Evolutionary conservation across 2,113 vertebrate genomes (phyloP).

Genomic region (Cephalophus harveyi): DNA sequence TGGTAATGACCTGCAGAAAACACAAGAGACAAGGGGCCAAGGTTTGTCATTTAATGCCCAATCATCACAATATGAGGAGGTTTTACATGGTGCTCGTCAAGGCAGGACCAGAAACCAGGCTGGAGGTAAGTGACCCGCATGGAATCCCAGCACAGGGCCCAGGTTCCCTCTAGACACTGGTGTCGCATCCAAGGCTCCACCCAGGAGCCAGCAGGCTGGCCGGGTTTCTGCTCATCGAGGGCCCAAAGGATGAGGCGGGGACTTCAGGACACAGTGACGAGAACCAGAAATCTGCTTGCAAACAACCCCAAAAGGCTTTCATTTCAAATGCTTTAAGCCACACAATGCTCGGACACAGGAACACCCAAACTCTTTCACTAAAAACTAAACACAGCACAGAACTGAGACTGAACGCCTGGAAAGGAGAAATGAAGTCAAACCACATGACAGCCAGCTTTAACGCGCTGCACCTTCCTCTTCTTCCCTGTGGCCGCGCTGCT

Average conservation of each 20-base stretch:
- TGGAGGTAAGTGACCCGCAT: neutral
- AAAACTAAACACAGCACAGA: neutral
- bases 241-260: neutral
- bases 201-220: neutral
- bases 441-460: neutral
- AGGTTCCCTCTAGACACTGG: neutral
- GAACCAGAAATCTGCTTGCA: slow-evolving; percentile 5
- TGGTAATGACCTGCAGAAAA: neutral
- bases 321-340: neutral
- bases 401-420: neutral
- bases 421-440: neutral
- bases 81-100: neutral
- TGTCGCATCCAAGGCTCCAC: neutral
- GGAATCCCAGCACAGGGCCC: neutral
- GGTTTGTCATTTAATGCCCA: slow-evolving; percentile 61
- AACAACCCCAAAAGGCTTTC: neutral
- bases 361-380: neutral
- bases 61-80: neutral
- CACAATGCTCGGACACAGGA: fast-evolving
- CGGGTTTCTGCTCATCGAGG: neutral
- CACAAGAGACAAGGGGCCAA: neutral
- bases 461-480: fast-evolving
- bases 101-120: neutral
- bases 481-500: neutral
- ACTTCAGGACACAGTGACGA: neutral